phyloP scores from a whole-genome alignment of 1,140 invertebrate genomes.

The Drosophila nannoptera region DNA sequence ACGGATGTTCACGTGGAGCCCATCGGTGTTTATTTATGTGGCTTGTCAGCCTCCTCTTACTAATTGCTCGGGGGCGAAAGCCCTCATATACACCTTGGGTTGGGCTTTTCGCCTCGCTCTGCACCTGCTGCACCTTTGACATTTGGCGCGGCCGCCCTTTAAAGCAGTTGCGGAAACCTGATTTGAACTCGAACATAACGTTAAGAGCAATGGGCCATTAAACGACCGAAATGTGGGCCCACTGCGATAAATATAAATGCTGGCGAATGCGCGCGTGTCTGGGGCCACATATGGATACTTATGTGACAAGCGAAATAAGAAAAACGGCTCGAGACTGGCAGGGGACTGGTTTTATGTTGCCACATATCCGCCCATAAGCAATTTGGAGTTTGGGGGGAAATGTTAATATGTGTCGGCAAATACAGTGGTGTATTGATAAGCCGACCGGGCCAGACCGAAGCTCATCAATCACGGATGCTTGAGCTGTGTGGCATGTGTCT shows the following conservation, averaged over 20 bases:
- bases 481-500: neutral
- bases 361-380: constrained; percentile 8
- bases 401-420: constrained; percentile 20
- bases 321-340: constrained; percentile 2
- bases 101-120: constrained; percentile 9
- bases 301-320: constrained; percentile 8
- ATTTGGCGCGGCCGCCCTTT: constrained; percentile 35
- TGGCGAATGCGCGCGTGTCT: neutral
- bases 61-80: neutral
- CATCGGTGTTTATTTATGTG: too few species aligned
- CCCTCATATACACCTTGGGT: neutral
- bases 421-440: constrained; percentile 9
- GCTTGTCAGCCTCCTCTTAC: neutral
- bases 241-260: constrained; percentile 32
- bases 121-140: constrained; percentile 47
- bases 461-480: constrained; percentile 30
- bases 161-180: constrained; percentile 9
- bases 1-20: too few species aligned
- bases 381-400: constrained; percentile 8
- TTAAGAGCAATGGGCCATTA: constrained; percentile 50
- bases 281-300: constrained; percentile 15
- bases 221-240: constrained; percentile 41
- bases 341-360: constrained; percentile 26
- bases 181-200: constrained; percentile 14
- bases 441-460: neutral